phyloP scores from a whole-genome alignment of 2,888 invertebrate genomes.

The Cephus nigrinus region DNA sequence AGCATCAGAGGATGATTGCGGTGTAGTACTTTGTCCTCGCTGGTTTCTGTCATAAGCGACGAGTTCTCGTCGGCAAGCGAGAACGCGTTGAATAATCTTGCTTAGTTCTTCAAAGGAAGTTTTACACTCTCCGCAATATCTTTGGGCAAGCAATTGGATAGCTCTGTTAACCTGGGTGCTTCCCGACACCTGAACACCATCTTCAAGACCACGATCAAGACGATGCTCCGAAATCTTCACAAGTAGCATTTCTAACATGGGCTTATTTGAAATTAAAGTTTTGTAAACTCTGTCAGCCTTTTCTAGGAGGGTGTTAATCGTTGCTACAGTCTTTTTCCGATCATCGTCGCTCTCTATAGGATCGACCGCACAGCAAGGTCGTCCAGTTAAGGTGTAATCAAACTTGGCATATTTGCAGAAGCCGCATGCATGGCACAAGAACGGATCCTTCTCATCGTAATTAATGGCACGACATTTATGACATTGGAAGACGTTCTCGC shows the following conservation, averaged over 20 bases:
- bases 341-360: conserved; percentile 98
- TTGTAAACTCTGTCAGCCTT: conserved; percentile 95
- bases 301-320: conserved; percentile 90
- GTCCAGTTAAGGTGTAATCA: conserved; percentile 91
- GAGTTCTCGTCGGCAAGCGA: conserved; percentile 90
- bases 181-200: conserved; percentile 67
- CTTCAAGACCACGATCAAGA: conserved; percentile 74
- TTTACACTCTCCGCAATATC: conserved; percentile 95
- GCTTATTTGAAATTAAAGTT: conserved; percentile 90
- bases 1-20: conserved; percentile 21
- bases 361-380: conserved; percentile 96
- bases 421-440: conserved; percentile 98
- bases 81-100: conserved; percentile 88
- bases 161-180: conserved; percentile 84
- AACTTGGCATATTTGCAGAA: conserved; percentile 99
- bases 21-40: conserved; percentile 69
- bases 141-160: conserved; percentile 93
- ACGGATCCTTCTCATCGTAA: conserved; percentile 99
- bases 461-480: conserved; percentile 99
- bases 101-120: conserved; percentile 95
- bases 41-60: conserved; percentile 91
- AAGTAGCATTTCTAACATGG: conserved; percentile 86
- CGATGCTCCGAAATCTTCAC: conserved; percentile 91
- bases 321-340: conserved; percentile 91
- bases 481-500: conserved; percentile 99